phyloP scores from a whole-genome alignment of 64 coral and sea anemone genomes.

The Montipora sp. region DNA sequence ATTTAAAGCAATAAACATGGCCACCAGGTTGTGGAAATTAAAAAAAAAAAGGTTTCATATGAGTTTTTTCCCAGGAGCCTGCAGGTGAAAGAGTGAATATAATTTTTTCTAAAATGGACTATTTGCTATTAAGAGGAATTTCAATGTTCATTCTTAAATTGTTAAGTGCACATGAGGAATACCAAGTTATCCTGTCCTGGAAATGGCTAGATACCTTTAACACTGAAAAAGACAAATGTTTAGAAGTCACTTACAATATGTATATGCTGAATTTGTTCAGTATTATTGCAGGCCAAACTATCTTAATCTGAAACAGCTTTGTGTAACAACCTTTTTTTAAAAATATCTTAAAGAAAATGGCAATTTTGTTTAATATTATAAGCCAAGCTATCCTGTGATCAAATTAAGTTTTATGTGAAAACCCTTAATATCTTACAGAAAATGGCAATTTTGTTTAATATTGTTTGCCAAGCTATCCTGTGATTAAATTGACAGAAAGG shows the following conservation, averaged over 20 bases:
- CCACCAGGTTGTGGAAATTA: too few species aligned
- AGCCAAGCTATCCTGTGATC: not conserved
- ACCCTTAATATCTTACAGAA: not conserved
- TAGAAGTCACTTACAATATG: not conserved
- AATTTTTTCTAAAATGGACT: not conserved
- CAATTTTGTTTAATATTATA: not conserved
- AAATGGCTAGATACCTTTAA: not conserved
- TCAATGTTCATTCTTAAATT: not conserved
- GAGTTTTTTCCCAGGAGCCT: too few species aligned
- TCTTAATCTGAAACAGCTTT: not conserved
- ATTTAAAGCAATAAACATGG: too few species aligned
- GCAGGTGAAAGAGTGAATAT: not conserved
- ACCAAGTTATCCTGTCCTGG: too few species aligned
- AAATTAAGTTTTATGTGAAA: not conserved
- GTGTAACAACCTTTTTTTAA: not conserved
- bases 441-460: not conserved
- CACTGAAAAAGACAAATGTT: not conserved
- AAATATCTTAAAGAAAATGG: not conserved
- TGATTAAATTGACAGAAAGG: too few species aligned
- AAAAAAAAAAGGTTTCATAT: too few species aligned
- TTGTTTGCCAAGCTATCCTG: not conserved
- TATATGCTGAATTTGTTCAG: not conserved
- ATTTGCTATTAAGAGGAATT: not conserved
- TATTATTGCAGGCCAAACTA: not conserved
- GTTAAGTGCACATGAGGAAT: not conserved